Evolutionary conservation across 92 coral and sea anemone species (phyloP).

Genomic region (Desmophyllum pertusum): DNA sequence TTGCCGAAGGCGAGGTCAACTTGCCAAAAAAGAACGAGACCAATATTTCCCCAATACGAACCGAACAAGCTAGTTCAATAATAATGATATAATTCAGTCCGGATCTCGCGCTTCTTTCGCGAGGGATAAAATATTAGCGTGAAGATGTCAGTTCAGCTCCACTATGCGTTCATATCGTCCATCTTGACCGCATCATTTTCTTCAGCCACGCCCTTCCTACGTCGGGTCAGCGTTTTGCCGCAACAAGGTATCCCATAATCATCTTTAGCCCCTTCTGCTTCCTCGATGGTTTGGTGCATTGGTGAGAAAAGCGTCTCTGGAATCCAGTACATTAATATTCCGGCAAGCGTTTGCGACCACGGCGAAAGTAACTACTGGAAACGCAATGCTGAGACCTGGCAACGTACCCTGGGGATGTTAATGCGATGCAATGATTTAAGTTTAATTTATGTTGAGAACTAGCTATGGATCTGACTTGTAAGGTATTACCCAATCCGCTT

Average conservation of each 20-base stretch:
- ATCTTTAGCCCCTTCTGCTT: constrained; percentile 50
- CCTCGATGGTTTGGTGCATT: constrained; percentile 67
- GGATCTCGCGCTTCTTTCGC: too few relatives aligned
- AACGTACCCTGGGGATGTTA: constrained; percentile 38
- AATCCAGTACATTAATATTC: constrained; percentile 64
- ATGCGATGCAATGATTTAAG: neutral
- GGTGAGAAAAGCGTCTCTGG: constrained; percentile 61
- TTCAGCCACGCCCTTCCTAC: neutral
- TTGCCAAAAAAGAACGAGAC: too few relatives aligned
- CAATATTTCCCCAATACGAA: too few relatives aligned
- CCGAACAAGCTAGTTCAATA: too few relatives aligned
- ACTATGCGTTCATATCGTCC: neutral
- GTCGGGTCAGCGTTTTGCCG: constrained; percentile 5
- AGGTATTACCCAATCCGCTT: too few relatives aligned
- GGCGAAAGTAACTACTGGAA: constrained; percentile 64
- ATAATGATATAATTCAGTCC: too few relatives aligned
- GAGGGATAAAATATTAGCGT: neutral
- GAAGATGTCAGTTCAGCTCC: neutral
- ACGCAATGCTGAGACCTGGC: constrained; percentile 56
- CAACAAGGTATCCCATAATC: constrained; percentile 53
- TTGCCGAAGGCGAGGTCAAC: too few relatives aligned
- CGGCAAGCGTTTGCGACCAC: constrained; percentile 53
- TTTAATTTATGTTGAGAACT: neutral
- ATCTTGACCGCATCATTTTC: neutral
- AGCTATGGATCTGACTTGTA: too few relatives aligned